phyloP scores from a whole-genome alignment of 2,113 vertebrate genomes.

The Myocastor coypus region DNA sequence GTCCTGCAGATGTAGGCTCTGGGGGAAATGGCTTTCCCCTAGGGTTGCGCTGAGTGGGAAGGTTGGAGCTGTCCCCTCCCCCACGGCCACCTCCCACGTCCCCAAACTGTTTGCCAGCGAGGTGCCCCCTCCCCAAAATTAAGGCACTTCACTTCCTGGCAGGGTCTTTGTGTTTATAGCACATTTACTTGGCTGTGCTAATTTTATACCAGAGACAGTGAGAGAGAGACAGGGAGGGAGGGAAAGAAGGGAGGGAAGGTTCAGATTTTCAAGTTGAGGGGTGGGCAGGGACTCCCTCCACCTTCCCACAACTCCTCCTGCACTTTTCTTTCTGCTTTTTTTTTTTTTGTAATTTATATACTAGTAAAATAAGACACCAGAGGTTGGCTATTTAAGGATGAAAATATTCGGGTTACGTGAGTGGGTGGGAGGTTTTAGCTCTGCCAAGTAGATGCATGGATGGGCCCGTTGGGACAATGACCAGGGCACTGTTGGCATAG shows the following conservation, averaged over 20 bases:
- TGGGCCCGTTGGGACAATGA: slow-evolving; percentile 83
- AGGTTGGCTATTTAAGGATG: slow-evolving; percentile 70
- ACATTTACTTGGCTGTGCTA: neutral
- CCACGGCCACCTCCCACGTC: slow-evolving; percentile 6
- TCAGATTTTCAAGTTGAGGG: neutral
- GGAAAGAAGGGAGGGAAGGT: no score
- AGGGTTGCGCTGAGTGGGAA: slow-evolving; percentile 70
- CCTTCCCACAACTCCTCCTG: neutral
- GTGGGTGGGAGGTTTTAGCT: slow-evolving; percentile 78
- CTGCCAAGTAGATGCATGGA: slow-evolving; percentile 76
- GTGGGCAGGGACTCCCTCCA: neutral
- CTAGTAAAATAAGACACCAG: neutral
- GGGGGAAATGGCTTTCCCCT: slow-evolving; percentile 85
- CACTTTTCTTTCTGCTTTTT: neutral
- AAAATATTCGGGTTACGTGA: slow-evolving; percentile 48
- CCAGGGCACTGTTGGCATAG: slow-evolving; percentile 71
- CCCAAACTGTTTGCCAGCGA: neutral
- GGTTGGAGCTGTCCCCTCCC: neutral
- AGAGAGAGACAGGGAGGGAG: no score
- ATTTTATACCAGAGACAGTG: slow-evolving; percentile 21
- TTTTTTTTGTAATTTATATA: neutral
- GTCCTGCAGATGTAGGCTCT: slow-evolving; percentile 87
- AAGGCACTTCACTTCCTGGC: slow-evolving; percentile 46
- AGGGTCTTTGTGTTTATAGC: slow-evolving; percentile 14
- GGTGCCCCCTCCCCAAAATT: neutral